Evolutionary conservation across 2,888 invertebrate genomes (phyloP).

Genomic region (Gastrophysa polygoni): DNA sequence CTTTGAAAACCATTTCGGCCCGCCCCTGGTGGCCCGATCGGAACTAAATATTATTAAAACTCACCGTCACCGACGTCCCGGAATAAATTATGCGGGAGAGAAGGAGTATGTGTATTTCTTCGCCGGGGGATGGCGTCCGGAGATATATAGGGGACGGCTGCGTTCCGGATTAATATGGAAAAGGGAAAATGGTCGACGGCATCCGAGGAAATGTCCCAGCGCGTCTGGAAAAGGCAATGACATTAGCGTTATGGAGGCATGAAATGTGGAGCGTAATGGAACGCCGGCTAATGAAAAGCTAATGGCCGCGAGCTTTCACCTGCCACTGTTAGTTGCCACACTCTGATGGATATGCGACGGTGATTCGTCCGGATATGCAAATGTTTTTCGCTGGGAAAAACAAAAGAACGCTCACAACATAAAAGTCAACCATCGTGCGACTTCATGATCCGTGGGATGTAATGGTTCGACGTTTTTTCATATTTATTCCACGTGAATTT

Average conservation of each 20-base stretch:
- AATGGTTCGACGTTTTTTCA: no score
- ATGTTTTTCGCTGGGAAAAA: no score
- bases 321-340: no score
- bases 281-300: background rate
- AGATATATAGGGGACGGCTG: slow-evolving; percentile 35
- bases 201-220: slow-evolving; percentile 21
- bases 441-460: no score
- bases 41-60: slow-evolving; percentile 48
- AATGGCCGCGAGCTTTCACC: slow-evolving; percentile 3
- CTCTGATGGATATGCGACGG: slow-evolving; percentile 14
- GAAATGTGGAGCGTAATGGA: slow-evolving; percentile 18
- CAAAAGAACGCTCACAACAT: no score
- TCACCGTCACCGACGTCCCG: slow-evolving; percentile 39
- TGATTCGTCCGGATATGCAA: slow-evolving; percentile 2
- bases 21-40: slow-evolving; percentile 25
- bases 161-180: slow-evolving; percentile 38
- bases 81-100: slow-evolving; percentile 38
- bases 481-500: no score
- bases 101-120: slow-evolving; percentile 41
- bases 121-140: slow-evolving; percentile 31
- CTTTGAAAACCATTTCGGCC: background rate
- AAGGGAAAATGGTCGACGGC: slow-evolving; percentile 36
- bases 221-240: slow-evolving; percentile 21
- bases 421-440: no score
- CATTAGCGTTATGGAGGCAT: slow-evolving; percentile 24